A percentile compares a stretch with the other conserved stretches of the same genome.
phyloP scores from a whole-genome alignment of 2,797 vertebrate genomes.

The Dendrocincla tyrannina region DNA sequence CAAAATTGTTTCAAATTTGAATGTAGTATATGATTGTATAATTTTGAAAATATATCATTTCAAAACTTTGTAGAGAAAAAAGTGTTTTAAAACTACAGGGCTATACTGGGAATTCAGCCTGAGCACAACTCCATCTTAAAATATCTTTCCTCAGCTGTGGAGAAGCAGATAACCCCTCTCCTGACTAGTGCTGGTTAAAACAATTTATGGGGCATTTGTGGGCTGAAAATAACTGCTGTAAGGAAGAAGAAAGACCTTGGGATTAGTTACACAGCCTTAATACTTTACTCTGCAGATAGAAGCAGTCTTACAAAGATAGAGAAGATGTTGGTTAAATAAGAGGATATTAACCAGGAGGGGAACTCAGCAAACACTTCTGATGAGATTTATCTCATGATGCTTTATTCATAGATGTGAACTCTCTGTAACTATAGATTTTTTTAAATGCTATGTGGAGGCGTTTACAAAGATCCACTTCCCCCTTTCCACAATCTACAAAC shows the following conservation, averaged over 20 bases:
- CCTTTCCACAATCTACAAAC: not conserved
- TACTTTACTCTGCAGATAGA: not conserved
- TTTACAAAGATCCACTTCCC: not conserved
- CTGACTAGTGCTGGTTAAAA: not conserved
- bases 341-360: not conserved
- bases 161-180: not conserved
- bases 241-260: not conserved
- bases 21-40: not conserved
- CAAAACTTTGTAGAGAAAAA: not conserved
- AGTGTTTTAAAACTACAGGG: not conserved
- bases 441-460: not conserved
- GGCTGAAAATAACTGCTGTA: not conserved
- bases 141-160: not conserved
- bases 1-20: not conserved
- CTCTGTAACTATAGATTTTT: not conserved
- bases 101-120: not conserved
- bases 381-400: not conserved
- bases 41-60: not conserved
- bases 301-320: not conserved
- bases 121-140: not conserved
- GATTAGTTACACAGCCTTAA: not conserved
- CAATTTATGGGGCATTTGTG: not conserved
- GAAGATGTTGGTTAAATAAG: not conserved
- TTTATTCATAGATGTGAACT: not conserved
- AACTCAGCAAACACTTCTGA: not conserved